phyloP scores from a whole-genome alignment of 2,888 invertebrate species.

The Anoplius nigerrimus region DNA sequence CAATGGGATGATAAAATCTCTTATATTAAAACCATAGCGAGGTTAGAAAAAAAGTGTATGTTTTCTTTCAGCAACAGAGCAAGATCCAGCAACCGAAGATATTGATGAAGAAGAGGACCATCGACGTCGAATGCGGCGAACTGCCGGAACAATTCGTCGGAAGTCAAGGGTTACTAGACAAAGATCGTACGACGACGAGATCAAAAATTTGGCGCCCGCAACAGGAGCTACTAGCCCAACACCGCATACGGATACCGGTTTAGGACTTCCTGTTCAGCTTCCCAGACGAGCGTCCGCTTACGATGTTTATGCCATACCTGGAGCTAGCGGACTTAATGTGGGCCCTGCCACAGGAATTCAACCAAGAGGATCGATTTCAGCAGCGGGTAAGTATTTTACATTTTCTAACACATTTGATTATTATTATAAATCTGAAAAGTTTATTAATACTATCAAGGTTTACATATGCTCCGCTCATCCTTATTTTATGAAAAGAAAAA shows the following conservation, averaged over 20 bases:
- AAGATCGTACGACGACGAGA: slow-evolving; percentile 90
- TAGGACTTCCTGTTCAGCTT: slow-evolving; percentile 84
- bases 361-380: slow-evolving; percentile 69
- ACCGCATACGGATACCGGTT: slow-evolving; percentile 76
- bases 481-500: too few relatives aligned
- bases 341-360: slow-evolving; percentile 74
- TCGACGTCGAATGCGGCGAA: slow-evolving; percentile 64
- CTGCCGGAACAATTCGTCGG: slow-evolving; percentile 73
- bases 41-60: too few relatives aligned
- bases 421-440: not conserved
- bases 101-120: slow-evolving; percentile 76
- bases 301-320: slow-evolving; percentile 85
- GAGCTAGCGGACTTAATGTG: slow-evolving; percentile 68
- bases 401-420: too few relatives aligned
- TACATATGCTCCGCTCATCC: too few relatives aligned
- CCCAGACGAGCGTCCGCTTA: slow-evolving; percentile 90
- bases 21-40: too few relatives aligned
- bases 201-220: slow-evolving; percentile 74
- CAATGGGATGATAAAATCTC: too few relatives aligned
- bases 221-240: slow-evolving; percentile 53
- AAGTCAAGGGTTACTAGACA: slow-evolving; percentile 83
- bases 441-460: too few relatives aligned
- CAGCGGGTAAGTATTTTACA: slow-evolving; percentile 60
- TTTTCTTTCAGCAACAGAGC: not conserved
- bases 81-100: slow-evolving; percentile 55